Evolutionary conservation across 2,888 invertebrate species (phyloP), one percentile per base, ranked within the genome.

Genomic region (Parapristionchus giblindavisi): DNA sequence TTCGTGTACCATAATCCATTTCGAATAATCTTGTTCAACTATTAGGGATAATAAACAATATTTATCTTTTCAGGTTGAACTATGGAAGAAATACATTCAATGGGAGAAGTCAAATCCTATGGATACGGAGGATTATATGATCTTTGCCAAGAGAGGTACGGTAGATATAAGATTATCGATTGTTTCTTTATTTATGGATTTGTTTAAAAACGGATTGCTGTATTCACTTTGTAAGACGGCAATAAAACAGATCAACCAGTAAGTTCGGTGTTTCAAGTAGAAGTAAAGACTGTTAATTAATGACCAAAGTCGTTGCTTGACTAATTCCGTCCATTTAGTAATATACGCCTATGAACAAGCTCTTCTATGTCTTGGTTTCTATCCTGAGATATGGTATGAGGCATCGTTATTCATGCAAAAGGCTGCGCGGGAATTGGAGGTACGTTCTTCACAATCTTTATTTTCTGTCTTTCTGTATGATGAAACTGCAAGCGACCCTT

Each of bases 301-400:
- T n/a, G n/a, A n/a, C n/a, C n/a, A n/a, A n/a, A n/a, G n/a, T n/a
- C n/a, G n/a, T n/a, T n/a, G n/a, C n/a, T n/a, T n/a, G 11, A 58
- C 24, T n/a, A 8, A 21, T 24, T 17, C 58, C 58, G 27, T 76
- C 68, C 36, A 87, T 89, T 63, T 87, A 90, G 98, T 99, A 0
- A 96, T 97, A 92, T 99, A 98, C 91, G 97, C 98, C 0, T 95
- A 98, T 80, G 99, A 99, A 88, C 98, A 99, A 89, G 95, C 97
- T 84, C 90, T 99, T 65, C 90, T 99, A 60, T 98, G 98, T 87
- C 90, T 99, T 48, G 96, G 96, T 0, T 97, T 97, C 90, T 96
- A 98, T 89, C 96, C 98, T 0, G 98, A 99, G 81, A 94, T 99
- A 77, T 99, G 99, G 99, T 95, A 96, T 89, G 98, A 99, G 90